Conservation (phyloP, 2,888 invertebrate genomes). For the Hemithea aestivaria region DNA sequence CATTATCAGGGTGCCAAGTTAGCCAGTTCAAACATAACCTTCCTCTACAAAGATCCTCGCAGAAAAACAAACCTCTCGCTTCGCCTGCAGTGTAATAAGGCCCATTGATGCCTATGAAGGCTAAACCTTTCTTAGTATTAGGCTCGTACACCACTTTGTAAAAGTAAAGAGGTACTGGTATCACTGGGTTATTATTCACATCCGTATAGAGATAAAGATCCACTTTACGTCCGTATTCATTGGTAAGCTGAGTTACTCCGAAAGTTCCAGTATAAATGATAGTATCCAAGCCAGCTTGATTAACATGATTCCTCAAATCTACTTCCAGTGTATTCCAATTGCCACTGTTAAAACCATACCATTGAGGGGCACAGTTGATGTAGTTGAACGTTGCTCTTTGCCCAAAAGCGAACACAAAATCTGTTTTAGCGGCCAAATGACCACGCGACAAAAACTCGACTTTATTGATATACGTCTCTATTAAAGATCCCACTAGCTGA, state of each 20-base stretch:
- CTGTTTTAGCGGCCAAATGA: constrained; percentile 82
- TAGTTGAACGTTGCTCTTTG: constrained; percentile 83
- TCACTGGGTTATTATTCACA: constrained; percentile 57
- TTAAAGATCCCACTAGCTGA: constrained; percentile 42
- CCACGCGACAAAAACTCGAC: constrained; percentile 76
- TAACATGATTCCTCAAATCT: constrained; percentile 59
- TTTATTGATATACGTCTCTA: constrained; percentile 60
- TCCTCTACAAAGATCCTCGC: constrained; percentile 66
- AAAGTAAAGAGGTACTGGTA: constrained; percentile 67
- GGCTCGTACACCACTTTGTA: constrained; percentile 79
- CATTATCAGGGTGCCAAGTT: constrained; percentile 70
- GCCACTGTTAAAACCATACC: constrained; percentile 81
- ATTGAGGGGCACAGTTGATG: constrained; percentile 83
- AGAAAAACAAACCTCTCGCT: constrained; percentile 59
- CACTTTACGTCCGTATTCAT: constrained; percentile 50
- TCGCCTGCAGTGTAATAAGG: constrained; percentile 65
- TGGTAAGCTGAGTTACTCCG: constrained; percentile 74
- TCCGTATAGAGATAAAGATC: constrained; percentile 60
- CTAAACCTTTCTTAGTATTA: constrained; percentile 64
- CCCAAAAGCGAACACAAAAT: constrained; percentile 80
- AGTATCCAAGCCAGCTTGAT: constrained; percentile 47
- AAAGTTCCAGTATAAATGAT: constrained; percentile 81
- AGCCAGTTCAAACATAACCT: constrained; percentile 78
- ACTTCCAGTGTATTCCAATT: constrained; percentile 80
- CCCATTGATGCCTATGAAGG: constrained; percentile 82